phyloP scores from a whole-genome alignment of 2,797 vertebrate species.

The Poecilia gillii region DNA sequence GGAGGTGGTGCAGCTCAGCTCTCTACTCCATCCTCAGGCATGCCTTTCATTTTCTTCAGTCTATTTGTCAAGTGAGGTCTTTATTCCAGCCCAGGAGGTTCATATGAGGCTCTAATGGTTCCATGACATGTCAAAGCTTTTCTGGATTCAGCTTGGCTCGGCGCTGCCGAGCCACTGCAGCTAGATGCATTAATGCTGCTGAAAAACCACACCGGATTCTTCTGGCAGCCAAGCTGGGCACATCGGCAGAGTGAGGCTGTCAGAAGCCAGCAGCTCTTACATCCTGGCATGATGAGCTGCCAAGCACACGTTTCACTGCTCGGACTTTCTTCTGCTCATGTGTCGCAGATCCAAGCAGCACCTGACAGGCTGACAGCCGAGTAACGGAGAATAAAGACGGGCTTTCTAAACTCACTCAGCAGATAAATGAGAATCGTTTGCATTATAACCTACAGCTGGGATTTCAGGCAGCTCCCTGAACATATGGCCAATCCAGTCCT shows the following conservation, averaged over 20 bases:
- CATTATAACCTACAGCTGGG: constrained; percentile 29
- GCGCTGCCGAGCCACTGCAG: constrained; percentile 51
- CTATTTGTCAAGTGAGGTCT: constrained; percentile 76
- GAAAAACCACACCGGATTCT: constrained; percentile 61
- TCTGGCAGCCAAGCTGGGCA: constrained; percentile 51
- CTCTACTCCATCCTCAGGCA: constrained; percentile 64
- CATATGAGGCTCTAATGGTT: constrained; percentile 66
- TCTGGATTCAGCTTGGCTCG: constrained; percentile 57
- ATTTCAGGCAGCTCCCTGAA: constrained; percentile 25
- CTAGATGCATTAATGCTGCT: constrained; percentile 68
- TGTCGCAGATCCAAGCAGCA: constrained; percentile 12
- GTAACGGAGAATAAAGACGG: not conserved
- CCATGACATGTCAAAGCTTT: constrained; percentile 62
- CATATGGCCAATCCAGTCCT: not conserved
- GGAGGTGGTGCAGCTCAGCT: constrained; percentile 36
- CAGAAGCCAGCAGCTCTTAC: constrained; percentile 39
- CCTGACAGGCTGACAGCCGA: not conserved
- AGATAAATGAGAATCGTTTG: constrained; percentile 19
- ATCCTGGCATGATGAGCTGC: constrained; percentile 37
- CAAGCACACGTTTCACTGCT: constrained; percentile 34
- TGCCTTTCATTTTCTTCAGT: constrained; percentile 64
- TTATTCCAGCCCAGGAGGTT: constrained; percentile 59
- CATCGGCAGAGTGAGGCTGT: constrained; percentile 45
- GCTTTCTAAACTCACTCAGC: constrained; percentile 4
- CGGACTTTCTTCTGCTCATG: constrained; percentile 36